These are phyloP conservation scores for Oxytorus armatus DNA, from an alignment of 2,888 invertebrate species.

Conservation along the genomic window DNA sequence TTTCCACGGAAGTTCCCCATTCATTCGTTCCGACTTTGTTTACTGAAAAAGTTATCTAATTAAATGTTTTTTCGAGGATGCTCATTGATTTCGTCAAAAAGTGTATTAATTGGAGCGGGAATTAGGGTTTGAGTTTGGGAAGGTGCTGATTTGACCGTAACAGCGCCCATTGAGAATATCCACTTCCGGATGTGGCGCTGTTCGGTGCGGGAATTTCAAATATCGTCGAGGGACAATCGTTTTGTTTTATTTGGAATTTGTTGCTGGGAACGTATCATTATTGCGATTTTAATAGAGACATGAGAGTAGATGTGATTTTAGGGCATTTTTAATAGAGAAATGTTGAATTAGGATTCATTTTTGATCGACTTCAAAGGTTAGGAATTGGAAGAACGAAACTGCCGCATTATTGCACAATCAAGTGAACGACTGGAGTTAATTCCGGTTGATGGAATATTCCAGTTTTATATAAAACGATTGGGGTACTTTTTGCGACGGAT, in stretches of 20 bases:
- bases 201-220: constrained; percentile 22
- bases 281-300: no score
- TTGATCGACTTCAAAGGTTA: no score
- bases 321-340: neutral
- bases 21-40: neutral
- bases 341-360: neutral
- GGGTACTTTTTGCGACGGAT: neutral
- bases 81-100: neutral
- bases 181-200: constrained; percentile 58
- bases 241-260: neutral
- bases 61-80: neutral
- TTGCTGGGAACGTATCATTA: no score
- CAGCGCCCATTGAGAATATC: constrained; percentile 34
- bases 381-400: neutral
- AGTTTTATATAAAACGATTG: neutral
- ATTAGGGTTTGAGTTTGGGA: constrained; percentile 2
- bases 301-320: no score
- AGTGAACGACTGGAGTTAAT: neutral
- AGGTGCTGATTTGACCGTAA: constrained; percentile 53
- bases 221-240: neutral
- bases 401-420: constrained; percentile 9
- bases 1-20: neutral
- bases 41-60: neutral
- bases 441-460: neutral
- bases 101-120: neutral